Base-by-base conservation (phyloP, 2,113 vertebrate species). In the Furnarius figulus region DNA sequence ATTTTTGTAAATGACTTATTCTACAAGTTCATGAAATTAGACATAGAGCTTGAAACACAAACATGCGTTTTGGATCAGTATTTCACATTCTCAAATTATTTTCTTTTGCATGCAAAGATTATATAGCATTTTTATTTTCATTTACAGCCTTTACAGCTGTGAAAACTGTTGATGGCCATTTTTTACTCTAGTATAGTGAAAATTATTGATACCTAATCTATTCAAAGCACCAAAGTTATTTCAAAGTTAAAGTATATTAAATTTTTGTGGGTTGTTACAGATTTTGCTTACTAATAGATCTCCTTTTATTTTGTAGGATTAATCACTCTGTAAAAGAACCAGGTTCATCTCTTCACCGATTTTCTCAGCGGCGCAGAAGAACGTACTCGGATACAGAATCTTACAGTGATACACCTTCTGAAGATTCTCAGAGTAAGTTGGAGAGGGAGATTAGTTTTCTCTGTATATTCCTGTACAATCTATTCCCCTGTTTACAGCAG, bases 321-420 rank as follows among this genome's bases (percentile, higher is more conserved):
- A 98, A 94, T 95, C 92, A 96, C 37, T 92, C 95, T 59, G 21
- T 96, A 52, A 98, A 97, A 97, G 98, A 99, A 83, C 74, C 97
- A 37, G 22, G 85, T 71, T 94, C 97, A 63, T 95, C 97, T 42
- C 77, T 97, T 86, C 98, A 98, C 74, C 97, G 97, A 78, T 89
- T 95, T 49, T 96, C 98, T 53, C 98, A 98, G 85, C 94, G 96
- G 56, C 97, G 98, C 90, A 97, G 98, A 91, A 98, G 98, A 96
- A 98, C 98, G 5, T 98, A 98, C 80, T 99, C 98, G 0, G 98
- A 98, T 94, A 98, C 98, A 67, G 99, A 99, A 93, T 97, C 98
- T 71, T 97, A 91, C 89, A 98, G 94, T 79, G 98, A 98, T 75
- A 50, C 66, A 86, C 92, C 92, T 53, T 70, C 91, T 39, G 98